Conservation (phyloP, 2,113 vertebrate genomes). For the Myanophis thanlyinensis region DNA sequence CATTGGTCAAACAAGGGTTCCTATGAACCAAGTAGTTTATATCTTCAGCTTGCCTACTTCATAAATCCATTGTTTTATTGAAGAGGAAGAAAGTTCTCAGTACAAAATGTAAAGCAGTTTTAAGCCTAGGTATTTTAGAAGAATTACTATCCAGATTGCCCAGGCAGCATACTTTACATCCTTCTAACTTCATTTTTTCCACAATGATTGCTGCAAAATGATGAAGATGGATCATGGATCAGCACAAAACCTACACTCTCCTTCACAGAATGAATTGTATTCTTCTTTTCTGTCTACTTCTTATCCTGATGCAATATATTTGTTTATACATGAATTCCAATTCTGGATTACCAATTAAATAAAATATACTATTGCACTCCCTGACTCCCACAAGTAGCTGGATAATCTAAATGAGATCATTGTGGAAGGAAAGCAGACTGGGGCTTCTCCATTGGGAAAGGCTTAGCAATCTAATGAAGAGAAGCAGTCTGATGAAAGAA, state of each 20-base stretch:
- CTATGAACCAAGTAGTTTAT: background rate
- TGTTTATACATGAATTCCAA: background rate
- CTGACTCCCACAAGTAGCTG: background rate
- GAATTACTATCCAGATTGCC: background rate
- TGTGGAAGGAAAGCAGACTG: background rate
- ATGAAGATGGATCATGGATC: background rate
- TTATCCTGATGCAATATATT: background rate
- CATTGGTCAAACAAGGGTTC: background rate
- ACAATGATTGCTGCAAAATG: background rate
- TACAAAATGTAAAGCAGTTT: background rate
- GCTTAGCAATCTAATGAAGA: background rate
- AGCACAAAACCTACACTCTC: background rate
- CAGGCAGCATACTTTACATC: background rate
- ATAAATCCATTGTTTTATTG: background rate
- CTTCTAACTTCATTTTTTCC: background rate
- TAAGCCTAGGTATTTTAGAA: background rate
- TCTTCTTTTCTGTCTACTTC: background rate
- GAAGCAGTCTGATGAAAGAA: background rate
- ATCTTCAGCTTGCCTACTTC: background rate
- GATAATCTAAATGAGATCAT: background rate
- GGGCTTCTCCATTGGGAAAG: background rate
- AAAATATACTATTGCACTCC: background rate
- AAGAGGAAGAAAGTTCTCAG: background rate
- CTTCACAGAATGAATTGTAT: background rate
- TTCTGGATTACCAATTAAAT: background rate